Evolutionary conservation across 2,113 vertebrate species (phyloP), one percentile per base, ranked within the genome.

Genomic region (Malurus alboscapulatus): DNA sequence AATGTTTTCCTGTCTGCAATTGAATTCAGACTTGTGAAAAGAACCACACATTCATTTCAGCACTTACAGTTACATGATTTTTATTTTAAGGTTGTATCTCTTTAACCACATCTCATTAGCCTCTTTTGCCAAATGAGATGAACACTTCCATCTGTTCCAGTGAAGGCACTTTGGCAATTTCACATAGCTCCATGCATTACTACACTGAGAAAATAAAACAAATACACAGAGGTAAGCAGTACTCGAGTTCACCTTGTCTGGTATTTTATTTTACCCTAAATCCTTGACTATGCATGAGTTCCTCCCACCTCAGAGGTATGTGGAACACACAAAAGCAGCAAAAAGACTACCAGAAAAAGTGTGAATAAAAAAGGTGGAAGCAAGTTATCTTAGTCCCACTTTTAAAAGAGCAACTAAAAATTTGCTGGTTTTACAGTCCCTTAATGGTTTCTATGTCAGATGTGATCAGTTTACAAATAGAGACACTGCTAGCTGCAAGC

Each of bases 391-490:
- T 19, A 55, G 24, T 26, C 21, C 16, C 24, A 51, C 17, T 94
- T 92, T 30, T 44, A 63, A 63, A 76, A 55, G 27, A 50, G 18
- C 21, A 51, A 68, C 51, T 69, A 59, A 58, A 87, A 62, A 57
- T n/a, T 6, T 58, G 34, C 61, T 30, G 17, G 38, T 50, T 63
- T 84, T 48, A 36, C 61, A 72, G 65, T n/a, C 53, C 38, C 62
- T 87, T 58, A 75, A 2, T 62, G 77, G 95, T 94, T 96, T 96
- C 77, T 92, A 1, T 94, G 95, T 96, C 91, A 84, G 88, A 94
- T 90, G 95, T 96, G 96, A 95, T n/a, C 83, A 48, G 95, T 57
- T 92, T 96, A 81, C 91, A 77, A 88, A 96, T n/a, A 38, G 55
- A 72, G 22, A 34, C 11, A 25, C 19, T 66, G 53, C 27, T 50